Percentiles rank a stretch among this genome's conserved stretches.
Evolutionary conservation across 2,888 invertebrate genomes (phyloP).

Genomic region (Dryomyza anilis): DNA sequence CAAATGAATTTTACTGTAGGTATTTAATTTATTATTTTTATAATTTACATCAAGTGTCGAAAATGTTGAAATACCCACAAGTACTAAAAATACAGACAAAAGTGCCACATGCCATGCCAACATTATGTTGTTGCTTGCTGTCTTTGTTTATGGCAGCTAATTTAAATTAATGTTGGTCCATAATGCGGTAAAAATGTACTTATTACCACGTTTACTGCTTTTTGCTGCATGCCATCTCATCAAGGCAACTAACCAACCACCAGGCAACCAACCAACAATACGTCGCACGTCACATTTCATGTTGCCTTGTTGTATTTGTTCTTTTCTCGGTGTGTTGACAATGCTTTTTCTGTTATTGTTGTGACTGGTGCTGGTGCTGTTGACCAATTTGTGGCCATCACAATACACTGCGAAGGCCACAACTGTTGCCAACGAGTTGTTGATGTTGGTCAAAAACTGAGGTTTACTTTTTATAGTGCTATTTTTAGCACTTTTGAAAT

Average conservation of each 20-base stretch:
- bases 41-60: too few species aligned
- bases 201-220: not conserved
- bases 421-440: not conserved
- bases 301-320: too few species aligned
- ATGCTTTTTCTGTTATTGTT: not conserved
- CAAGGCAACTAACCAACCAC: too few species aligned
- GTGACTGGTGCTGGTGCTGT: not conserved
- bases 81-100: too few species aligned
- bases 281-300: too few species aligned
- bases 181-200: not conserved
- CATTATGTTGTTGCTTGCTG: too few species aligned
- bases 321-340: not conserved
- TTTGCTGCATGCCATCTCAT: not conserved
- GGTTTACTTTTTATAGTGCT: not conserved
- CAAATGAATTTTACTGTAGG: too few species aligned
- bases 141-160: not conserved
- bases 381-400: not conserved
- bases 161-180: not conserved
- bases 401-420: not conserved
- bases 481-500: not conserved
- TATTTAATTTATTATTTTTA: too few species aligned
- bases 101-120: too few species aligned
- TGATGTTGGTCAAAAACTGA: too few species aligned
- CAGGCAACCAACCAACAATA: too few species aligned
- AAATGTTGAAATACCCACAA: too few species aligned